Base-by-base conservation (phyloP, 1,140 invertebrate species). In the Wasmannia auropunctata region DNA sequence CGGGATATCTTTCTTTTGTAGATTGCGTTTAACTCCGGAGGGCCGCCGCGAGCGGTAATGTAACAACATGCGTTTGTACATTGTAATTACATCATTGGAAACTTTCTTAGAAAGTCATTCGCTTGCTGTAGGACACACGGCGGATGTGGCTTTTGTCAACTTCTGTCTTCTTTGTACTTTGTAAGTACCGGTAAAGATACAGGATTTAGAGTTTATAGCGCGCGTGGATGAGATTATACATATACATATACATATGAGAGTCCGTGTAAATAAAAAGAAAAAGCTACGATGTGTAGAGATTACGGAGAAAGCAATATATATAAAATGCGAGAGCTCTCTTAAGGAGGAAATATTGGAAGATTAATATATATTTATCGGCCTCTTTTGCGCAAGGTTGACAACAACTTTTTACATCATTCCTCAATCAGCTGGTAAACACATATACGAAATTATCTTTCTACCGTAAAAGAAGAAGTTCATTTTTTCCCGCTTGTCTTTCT, bases 161-260 rank as follows among this genome's bases (percentile, higher is more conserved):
- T 43, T 72, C 54, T 74, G 79, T 83, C 79, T 83, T 83, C 79
- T 83, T 83, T 83, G 67, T 83, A 83, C 67, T 83, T 83, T 83
- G 51, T 83, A 83, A 81, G 79, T 81, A 81, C 51, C 25, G 25
- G 4, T 72, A 72, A n/a, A 81, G 49, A 28, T 70, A 81, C n/a
- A 81, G 56, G 34, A 81, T 70, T 65, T 74, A 83, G 54, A 46
- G 67, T 83, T 72, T 76, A 62, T 83, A 83, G 54, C 65, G 79
- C 65, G 79, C 67, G 49, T 72, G 67, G 25, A 83, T 83, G 37
- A 58, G 67, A 85, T 62, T 67, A 84, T 72, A 86, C 74, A 86
- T 31, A 51, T 49, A 40, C 43, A 69, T 58, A 79, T 56, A 79
- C 60, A 86, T 43, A 43, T 46, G 51, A 70, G 56, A 51, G 62